phyloP scores from a whole-genome alignment of 2,113 vertebrate genomes.

The Onychorhynchus coronatus region DNA sequence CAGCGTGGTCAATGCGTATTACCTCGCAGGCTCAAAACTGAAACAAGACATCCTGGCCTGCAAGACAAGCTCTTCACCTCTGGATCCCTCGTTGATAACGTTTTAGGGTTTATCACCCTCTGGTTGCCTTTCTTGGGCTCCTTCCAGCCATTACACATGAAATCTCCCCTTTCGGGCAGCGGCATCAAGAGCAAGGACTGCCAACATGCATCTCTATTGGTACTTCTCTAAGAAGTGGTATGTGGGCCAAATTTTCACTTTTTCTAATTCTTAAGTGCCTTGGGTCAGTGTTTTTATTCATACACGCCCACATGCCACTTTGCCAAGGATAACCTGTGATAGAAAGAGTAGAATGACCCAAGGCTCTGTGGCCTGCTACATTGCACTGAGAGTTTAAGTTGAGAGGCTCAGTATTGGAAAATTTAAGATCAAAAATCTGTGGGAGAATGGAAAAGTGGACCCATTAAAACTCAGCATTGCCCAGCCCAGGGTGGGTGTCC shows the following conservation, averaged over 20 bases:
- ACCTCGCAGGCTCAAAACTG: background rate
- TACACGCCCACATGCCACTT: background rate
- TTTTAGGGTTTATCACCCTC: background rate
- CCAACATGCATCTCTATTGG: rapidly evolving
- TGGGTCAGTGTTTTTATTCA: background rate
- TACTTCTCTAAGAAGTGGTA: background rate
- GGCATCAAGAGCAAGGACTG: background rate
- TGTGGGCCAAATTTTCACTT: background rate
- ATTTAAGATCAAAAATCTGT: background rate
- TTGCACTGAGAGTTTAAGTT: background rate
- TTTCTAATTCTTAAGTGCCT: background rate
- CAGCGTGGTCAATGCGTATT: background rate
- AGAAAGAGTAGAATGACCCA: background rate
- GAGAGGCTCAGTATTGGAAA: background rate
- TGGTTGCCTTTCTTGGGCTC: background rate
- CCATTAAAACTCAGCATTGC: background rate
- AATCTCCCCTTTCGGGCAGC: background rate
- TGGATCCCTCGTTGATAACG: background rate
- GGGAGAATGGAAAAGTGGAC: background rate
- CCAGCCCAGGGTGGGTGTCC: background rate
- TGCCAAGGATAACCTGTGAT: background rate
- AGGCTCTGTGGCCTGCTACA: rapidly evolving
- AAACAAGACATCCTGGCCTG: background rate
- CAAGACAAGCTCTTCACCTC: background rate
- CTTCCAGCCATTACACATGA: background rate